Percentiles rank a stretch among this genome's conserved stretches.
phyloP scores from a whole-genome alignment of 2,113 vertebrate species.

The Cephalophus harveyi region DNA sequence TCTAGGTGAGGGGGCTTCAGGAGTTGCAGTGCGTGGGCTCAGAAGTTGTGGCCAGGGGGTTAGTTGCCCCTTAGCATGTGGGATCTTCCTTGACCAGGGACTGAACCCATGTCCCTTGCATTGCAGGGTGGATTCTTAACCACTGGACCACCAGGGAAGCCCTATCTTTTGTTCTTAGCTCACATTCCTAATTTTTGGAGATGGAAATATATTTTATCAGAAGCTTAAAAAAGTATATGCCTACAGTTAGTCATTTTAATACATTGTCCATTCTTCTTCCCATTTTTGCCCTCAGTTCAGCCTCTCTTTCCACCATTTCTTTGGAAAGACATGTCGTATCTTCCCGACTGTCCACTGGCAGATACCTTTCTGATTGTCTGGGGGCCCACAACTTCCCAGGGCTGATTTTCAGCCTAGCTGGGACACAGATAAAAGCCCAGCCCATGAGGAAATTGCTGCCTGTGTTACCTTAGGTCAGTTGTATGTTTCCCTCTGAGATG shows the following conservation, averaged over 20 bases:
- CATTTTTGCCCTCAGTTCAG: fast-evolving
- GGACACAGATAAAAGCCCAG: background rate
- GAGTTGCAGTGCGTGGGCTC: fast-evolving
- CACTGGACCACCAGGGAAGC: background rate
- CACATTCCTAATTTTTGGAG: background rate
- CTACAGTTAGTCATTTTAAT: background rate
- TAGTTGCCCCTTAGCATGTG: background rate
- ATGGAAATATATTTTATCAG: background rate
- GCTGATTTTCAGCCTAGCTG: background rate
- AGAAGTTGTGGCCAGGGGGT: background rate
- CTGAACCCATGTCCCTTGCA: background rate
- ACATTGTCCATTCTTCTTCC: background rate
- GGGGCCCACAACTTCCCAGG: background rate
- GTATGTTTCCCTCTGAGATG: background rate
- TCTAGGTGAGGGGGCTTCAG: background rate
- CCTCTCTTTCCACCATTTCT: background rate
- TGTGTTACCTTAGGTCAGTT: background rate
- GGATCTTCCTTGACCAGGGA: background rate
- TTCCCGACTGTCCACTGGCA: background rate
- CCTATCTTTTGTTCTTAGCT: background rate
- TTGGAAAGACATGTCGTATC: background rate
- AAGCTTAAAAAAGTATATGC: background rate
- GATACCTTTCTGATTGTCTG: background rate
- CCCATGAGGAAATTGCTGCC: background rate
- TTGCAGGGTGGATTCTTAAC: background rate